phyloP scores from a whole-genome alignment of 2,888 invertebrate genomes.

The Phaonia tiefii region DNA sequence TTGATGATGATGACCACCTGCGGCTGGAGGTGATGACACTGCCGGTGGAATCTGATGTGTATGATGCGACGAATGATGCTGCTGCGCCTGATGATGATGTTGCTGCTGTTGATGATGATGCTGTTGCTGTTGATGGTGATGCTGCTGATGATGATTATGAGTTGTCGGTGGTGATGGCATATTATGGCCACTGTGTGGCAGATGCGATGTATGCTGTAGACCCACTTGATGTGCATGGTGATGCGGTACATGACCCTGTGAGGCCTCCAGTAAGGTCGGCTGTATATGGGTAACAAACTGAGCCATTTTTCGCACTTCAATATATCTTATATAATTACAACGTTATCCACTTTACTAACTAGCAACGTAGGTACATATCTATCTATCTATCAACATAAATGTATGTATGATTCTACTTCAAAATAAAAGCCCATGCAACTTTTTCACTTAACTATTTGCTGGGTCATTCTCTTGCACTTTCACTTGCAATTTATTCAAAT shows the following conservation, averaged over 20 bases:
- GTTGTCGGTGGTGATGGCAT: constrained; percentile 79
- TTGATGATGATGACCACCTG: constrained; percentile 57
- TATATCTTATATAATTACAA: constrained; percentile 41
- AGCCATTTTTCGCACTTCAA: constrained; percentile 82
- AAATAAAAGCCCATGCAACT: no score
- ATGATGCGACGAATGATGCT: constrained; percentile 44
- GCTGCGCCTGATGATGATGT: constrained; percentile 62
- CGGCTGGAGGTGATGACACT: constrained; percentile 62
- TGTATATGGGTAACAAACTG: constrained; percentile 84
- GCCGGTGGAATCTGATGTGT: constrained; percentile 62
- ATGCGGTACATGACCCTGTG: constrained; percentile 82
- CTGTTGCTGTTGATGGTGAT: constrained; percentile 68
- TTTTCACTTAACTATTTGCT: constrained; percentile 19
- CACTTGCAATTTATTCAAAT: constrained; percentile 2
- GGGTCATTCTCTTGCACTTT: constrained; percentile 10
- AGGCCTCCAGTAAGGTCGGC: constrained; percentile 83
- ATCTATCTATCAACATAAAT: background rate
- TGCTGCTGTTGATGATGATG: constrained; percentile 66
- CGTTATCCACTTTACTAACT: background rate
- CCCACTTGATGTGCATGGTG: constrained; percentile 82
- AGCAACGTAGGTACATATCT: background rate
- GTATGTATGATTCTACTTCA: no score
- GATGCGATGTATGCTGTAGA: constrained; percentile 79
- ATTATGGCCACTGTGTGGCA: constrained; percentile 81
- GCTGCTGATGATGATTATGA: constrained; percentile 76